Evolutionary conservation across 2,113 vertebrate genomes (phyloP).

Genomic region (Talpa occidentalis): DNA sequence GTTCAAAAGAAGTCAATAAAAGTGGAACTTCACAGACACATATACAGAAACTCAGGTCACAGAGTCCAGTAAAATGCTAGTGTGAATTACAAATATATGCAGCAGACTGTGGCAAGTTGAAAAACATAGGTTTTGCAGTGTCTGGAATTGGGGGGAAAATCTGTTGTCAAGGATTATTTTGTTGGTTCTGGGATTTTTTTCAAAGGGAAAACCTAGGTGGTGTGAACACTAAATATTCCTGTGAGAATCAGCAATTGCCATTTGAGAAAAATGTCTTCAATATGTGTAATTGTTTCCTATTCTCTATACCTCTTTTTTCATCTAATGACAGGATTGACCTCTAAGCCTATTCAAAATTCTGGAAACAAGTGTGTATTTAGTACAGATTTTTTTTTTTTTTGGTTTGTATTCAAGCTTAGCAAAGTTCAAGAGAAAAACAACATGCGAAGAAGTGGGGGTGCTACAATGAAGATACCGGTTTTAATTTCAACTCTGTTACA

Average conservation of each 20-base stretch:
- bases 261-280: conserved; percentile 4
- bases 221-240: neutral
- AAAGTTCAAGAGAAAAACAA: conserved; percentile 17
- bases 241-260: neutral
- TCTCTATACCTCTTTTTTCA: neutral
- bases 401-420: neutral
- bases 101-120: neutral
- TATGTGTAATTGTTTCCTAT: neutral
- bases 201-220: neutral
- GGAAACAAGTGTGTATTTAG: neutral
- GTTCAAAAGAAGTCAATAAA: neutral
- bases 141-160: neutral
- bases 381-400: neutral
- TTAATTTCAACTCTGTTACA: conserved; percentile 1
- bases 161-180: neutral
- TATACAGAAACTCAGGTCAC: neutral
- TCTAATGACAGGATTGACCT: neutral
- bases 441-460: neutral
- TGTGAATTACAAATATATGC: neutral
- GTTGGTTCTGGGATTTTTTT: neutral
- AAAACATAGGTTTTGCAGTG: neutral
- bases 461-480: neutral
- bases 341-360: neutral
- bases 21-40: neutral
- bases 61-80: neutral